These are phyloP conservation scores for Dufourea novaeangliae DNA, from an alignment of 1,140 invertebrate genomes.

Conservation along the genomic window DNA sequence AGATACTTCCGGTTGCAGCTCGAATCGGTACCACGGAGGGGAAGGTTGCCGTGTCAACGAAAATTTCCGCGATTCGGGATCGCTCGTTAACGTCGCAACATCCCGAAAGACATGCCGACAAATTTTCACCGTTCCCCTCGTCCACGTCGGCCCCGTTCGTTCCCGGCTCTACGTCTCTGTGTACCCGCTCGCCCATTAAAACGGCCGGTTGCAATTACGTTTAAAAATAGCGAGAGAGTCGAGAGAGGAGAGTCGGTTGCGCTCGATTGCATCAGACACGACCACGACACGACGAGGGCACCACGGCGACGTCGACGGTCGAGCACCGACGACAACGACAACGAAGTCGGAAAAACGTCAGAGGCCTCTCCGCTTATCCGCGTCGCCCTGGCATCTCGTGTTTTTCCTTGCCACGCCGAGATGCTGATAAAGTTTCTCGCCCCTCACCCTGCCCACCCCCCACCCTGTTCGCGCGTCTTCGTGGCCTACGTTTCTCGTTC, in stretches of 20 bases:
- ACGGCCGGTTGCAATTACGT: slow-evolving; percentile 77
- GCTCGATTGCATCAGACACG: slow-evolving; percentile 79
- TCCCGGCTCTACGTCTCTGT: slow-evolving; percentile 66
- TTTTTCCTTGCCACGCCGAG: not conserved
- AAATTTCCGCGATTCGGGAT: slow-evolving; percentile 7
- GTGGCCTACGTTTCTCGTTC: no score
- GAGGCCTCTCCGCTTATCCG: slow-evolving; percentile 22
- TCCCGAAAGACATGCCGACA: slow-evolving; percentile 40
- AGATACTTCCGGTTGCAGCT: not conserved
- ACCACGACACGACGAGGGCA: slow-evolving; percentile 55
- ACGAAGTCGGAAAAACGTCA: slow-evolving; percentile 51
- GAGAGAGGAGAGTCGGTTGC: slow-evolving; percentile 75
- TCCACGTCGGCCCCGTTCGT: slow-evolving; percentile 24
- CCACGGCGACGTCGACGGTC: slow-evolving; percentile 54
- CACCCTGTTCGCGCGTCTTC: not conserved
- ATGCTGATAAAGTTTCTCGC: slow-evolving; percentile 19
- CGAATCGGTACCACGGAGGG: not conserved
- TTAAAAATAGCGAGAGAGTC: slow-evolving; percentile 78
- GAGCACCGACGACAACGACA: slow-evolving; percentile 15
- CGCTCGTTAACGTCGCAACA: slow-evolving; percentile 34
- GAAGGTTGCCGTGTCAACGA: not conserved
- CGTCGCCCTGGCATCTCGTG: no score
- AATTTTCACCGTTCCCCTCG: slow-evolving; percentile 51
- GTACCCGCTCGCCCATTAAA: slow-evolving; percentile 77
- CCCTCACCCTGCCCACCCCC: no score